Evolutionary conservation across 2,797 vertebrate genomes (phyloP), one percentile per base, ranked within the genome.

Genomic region (Coilia nasus): DNA sequence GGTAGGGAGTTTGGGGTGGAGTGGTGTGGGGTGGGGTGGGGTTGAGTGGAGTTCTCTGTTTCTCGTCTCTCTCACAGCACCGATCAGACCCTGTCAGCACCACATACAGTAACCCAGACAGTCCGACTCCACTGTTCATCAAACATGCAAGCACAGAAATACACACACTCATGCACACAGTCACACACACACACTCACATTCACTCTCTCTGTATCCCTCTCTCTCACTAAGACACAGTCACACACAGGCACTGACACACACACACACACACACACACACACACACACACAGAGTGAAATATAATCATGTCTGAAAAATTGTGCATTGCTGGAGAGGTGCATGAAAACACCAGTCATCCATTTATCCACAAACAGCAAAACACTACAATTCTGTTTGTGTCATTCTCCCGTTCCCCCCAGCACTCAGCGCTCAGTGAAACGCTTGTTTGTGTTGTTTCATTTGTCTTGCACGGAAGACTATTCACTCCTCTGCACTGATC

Each of bases 11-110:
- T 15, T 1, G 35, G 19, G 41, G 15, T 57, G 85, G 83, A 47
- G 80, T 46, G 78, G 84, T 71, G 56, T 0, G 35, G 23, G 7
- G 23, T 11, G 17, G 19, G 23, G 60, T 28, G 9, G 82, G 54
- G 82, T 57, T 86, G n/a, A 6, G 14, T 54, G 50, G 50, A 64
- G 62, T 64, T 59, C 23, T 28, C 23, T n/a, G n/a, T n/a, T n/a
- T n/a, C n/a, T n/a, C n/a, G n/a, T n/a, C n/a, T 41, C 35, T 41
- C 35, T 41, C 35, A n/a, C 21, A 10, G 4, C 23, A 21, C 59
- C 59, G 9, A 25, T 25, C 23, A 85, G 41, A n/a, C n/a, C n/a
- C 86, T 67, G 19, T 59, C 59, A 87, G 80, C 83, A 84, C 62
- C 47, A 62, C 83, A 80, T 86, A 35, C 78, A 86, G 83, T 64